Evolutionary conservation across 2,797 vertebrate genomes (phyloP), one percentile per base, ranked within the genome.

Genomic region (Spondyliosoma cantharus): DNA sequence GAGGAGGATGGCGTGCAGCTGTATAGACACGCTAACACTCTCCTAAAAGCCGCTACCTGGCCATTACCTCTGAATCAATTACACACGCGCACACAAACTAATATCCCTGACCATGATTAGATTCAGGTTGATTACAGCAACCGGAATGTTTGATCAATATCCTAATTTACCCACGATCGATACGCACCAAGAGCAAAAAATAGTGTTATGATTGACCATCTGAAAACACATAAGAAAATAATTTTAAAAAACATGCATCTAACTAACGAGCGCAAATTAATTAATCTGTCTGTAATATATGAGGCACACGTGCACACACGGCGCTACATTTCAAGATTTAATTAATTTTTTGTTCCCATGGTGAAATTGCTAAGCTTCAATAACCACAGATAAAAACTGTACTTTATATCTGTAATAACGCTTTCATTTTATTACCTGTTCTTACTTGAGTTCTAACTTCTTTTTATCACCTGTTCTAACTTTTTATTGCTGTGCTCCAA

Each of bases 121-220:
- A 92, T 84, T 86, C 80, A 90, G 84, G 92, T 86, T 89, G 86
- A 88, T 90, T 86, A 90, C 82, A 86, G 88, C 87, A 87, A 83
- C 78, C 72, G 82, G 63, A 86, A 84, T 79, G 78, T 48, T 25
- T 87, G 82, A 91, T 93, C 91, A 84, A 93, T 92, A 90, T 65
- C 76, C 84, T 90, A 89, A 92, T 93, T 92, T 91, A 87, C 77
- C 75, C 76, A 71, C 80, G 77, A 85, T 92, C 90, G 60, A 91
- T 92, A 73, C 71, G 63, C 45, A 86, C 68, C 82, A 32, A 29
- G 37, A 48, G 68, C 71, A 72, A 76, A 81, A 87, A 89, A 89
- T 83, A 86, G 74, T 83, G 50, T 90, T 89, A 89, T 92, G 77
- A 89, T 71, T 79, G 59, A 78, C 84, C 71, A 81, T 81, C 59